These are phyloP conservation scores for Sebastes reedi DNA, from an alignment of 2,797 vertebrate species.

Conservation along the genomic window DNA sequence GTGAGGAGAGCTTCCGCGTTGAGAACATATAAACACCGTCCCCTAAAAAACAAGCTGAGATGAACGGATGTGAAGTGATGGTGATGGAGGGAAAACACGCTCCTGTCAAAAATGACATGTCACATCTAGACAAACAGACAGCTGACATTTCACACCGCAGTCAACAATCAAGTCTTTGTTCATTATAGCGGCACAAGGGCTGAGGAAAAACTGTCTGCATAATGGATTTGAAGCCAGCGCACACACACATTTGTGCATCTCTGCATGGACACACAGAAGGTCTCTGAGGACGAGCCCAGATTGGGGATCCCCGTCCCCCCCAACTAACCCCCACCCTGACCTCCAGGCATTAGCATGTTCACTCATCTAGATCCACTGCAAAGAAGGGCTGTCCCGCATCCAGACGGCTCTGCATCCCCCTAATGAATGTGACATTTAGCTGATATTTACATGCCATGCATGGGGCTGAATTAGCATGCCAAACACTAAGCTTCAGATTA, in stretches of 20 bases:
- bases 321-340: background rate
- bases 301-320: constrained; percentile 19
- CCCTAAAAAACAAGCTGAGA: constrained; percentile 18
- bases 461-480: constrained; percentile 74
- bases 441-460: constrained; percentile 82
- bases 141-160: constrained; percentile 65
- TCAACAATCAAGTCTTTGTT: constrained; percentile 62
- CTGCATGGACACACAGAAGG: constrained; percentile 9
- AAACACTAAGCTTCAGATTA: constrained; percentile 77
- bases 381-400: constrained; percentile 53
- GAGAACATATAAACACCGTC: constrained; percentile 27
- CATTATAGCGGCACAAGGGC: constrained; percentile 44
- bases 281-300: constrained; percentile 54
- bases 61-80: background rate
- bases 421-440: constrained; percentile 86
- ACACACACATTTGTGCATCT: constrained; percentile 14
- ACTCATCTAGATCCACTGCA: constrained; percentile 51
- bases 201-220: constrained; percentile 24
- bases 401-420: constrained; percentile 58
- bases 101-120: constrained; percentile 54
- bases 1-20: constrained; percentile 11
- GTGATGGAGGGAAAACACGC: constrained; percentile 2
- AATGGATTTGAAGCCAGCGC: constrained; percentile 34
- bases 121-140: constrained; percentile 50
- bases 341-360: constrained; percentile 43